Conservation (phyloP, 37 sponge, comb jelly and placozoan genomes). For the Tethya wilhelma region DNA sequence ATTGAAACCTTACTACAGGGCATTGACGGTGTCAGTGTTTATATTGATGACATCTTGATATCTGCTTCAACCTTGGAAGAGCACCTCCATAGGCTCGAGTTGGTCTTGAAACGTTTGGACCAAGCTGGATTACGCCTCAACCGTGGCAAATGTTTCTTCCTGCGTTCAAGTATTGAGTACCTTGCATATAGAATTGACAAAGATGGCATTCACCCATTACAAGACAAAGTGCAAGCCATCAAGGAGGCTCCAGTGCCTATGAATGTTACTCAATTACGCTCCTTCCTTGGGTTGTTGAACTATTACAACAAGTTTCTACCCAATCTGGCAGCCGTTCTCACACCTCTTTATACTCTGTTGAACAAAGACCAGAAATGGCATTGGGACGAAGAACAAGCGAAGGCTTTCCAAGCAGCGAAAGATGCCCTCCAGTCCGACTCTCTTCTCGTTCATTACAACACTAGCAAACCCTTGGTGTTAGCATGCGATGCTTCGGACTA, state of each 20-base stretch:
- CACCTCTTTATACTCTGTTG: constrained; percentile 40
- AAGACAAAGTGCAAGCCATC: not conserved
- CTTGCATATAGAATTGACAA: constrained; percentile 21
- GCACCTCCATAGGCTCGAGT: constrained; percentile 28
- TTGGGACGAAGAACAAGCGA: constrained; percentile 21
- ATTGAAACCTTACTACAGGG: constrained; percentile 50
- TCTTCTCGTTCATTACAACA: constrained; percentile 39
- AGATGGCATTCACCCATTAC: constrained; percentile 19
- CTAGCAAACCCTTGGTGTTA: constrained; percentile 27
- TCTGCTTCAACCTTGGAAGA: constrained; percentile 16
- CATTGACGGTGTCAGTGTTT: constrained; percentile 19
- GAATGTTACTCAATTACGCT: not conserved
- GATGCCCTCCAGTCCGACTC: constrained; percentile 1
- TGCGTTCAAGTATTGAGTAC: constrained; percentile 9
- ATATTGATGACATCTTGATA: constrained; percentile 55
- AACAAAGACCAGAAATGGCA: constrained; percentile 10
- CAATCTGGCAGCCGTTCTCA: constrained; percentile 27
- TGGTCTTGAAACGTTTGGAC: constrained; percentile 7
- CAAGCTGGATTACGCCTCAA: constrained; percentile 14
- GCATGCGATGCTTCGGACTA: constrained; percentile 54
- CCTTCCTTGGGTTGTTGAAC: not conserved
- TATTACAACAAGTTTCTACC: constrained; percentile 21
- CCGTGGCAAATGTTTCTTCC: not conserved
- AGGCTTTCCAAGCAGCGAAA: constrained; percentile 55
- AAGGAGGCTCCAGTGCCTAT: not conserved